Evolutionary conservation across 2,113 vertebrate species (phyloP), one percentile per base, ranked within the genome.

Genomic region (Psittacara wagleri): DNA sequence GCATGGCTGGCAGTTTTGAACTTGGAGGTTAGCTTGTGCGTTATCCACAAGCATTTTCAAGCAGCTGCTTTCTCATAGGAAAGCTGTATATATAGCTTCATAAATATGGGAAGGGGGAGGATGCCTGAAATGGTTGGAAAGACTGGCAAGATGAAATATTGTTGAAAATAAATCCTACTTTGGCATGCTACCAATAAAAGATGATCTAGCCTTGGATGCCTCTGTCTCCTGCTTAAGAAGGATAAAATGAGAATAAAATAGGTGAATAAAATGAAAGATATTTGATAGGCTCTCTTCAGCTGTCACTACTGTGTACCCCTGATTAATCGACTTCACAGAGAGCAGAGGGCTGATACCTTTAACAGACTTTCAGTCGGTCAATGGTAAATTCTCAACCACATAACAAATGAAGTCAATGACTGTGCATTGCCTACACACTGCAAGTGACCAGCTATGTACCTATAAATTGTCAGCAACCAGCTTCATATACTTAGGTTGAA

Each of bases 161-260:
- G 81, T 89, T 80, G 83, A 87, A 95, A 97, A 95, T 91, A 96
- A 97, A 97, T 95, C 91, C 86, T 68, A 16, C 69, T 96, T 68
- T 94, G 94, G 95, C 94, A 85, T 2, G 8, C 39, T 78, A 79
- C 93, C 86, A 95, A 66, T 55, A 89, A 61, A 74, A 92, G 73
- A 66, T 70, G 51, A 84, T 88, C 59, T 48, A 62, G 84, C 73
- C 64, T 86, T 41, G 37, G 49, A 78, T 49, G 78, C 52, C 59
- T 77, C 35, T 5, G 31, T 57, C 55, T 67, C 37, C 79, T 3
- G 33, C 80, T 63, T 86, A 82, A 90, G 54, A 77, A 77, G 63
- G 81, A 74, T 83, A 87, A 31, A 70, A 82, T 82, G 73, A 75
- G 81, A 90, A 75, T 57, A 72, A 67, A 85, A 83, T 48, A 90